Percentiles rank a stretch among this genome's conserved stretches.
phyloP scores from a whole-genome alignment of 2,888 invertebrate genomes.

The Cosmopolites sordidus region DNA sequence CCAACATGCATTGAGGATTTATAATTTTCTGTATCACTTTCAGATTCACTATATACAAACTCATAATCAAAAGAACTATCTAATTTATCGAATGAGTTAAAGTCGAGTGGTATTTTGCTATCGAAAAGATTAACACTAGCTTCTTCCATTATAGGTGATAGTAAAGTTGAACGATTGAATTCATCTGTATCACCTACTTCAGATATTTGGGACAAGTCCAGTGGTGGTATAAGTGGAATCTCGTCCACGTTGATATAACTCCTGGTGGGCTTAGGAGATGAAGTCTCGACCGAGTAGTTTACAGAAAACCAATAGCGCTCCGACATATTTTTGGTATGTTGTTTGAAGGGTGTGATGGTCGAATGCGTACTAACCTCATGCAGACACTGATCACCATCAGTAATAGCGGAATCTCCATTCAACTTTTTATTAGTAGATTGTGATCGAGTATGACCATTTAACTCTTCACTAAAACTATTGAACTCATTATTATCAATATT shows the following conservation, averaged over 20 bases:
- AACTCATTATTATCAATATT: slow-evolving; percentile 21
- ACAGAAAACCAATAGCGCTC: slow-evolving; percentile 45
- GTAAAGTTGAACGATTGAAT: slow-evolving; percentile 18
- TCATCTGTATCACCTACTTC: too few relatives aligned
- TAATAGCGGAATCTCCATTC: too few relatives aligned
- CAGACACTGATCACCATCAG: too few relatives aligned
- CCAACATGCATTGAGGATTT: not conserved
- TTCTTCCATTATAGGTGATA: slow-evolving; percentile 43
- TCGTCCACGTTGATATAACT: slow-evolving; percentile 40
- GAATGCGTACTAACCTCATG: not conserved
- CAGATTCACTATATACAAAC: slow-evolving; percentile 12
- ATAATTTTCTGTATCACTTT: not conserved
- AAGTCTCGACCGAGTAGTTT: slow-evolving; percentile 29
- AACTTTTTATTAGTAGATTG: slow-evolving; percentile 31
- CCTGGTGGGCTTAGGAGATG: slow-evolving; percentile 13
- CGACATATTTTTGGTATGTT: slow-evolving; percentile 34
- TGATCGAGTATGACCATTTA: slow-evolving; percentile 19
- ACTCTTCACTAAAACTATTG: slow-evolving; percentile 22
- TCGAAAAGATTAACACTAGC: slow-evolving; percentile 34
- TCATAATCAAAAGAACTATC: slow-evolving; percentile 7
- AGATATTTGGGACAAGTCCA: slow-evolving; percentile 26
- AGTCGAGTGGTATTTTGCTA: slow-evolving; percentile 12
- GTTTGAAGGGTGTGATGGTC: slow-evolving; percentile 37
- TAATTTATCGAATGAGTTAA: slow-evolving; percentile 11
- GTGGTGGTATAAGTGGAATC: slow-evolving; percentile 41